Base-by-base conservation (phyloP, 2,113 vertebrate species). In the Antennarius striatus region DNA sequence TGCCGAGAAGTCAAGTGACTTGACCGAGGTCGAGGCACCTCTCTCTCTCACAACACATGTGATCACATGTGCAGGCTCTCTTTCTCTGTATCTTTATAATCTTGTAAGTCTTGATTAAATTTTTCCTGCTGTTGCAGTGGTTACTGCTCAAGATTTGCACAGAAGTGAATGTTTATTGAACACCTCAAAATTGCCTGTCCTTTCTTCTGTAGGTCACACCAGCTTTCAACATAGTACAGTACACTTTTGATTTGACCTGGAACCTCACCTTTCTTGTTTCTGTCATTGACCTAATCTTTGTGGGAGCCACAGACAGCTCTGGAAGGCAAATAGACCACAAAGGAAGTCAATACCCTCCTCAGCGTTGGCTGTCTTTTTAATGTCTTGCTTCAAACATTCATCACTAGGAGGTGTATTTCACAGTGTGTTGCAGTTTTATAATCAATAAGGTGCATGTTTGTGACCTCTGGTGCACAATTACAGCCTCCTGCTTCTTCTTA, bases 1-100 rank as follows among this genome's bases (percentile, higher is more conserved):
- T 86, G 88, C 72, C 49, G 81, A 90, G 89, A 90, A 88, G 89
- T 91, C 89, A 91, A 91, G 87, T 91, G 89, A 87, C 88, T 89
- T 88, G 87, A 90, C 85, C 78, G 52, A 67, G 86, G 89, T 91
- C 90, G 88, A 71, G 80, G 76, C 78, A 82, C 77, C 79, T 76
- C 78, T 72, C 63, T 81, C 71, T 68, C 14, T 28, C 40, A 58
- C 65, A 47, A 60, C 63, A 60, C 64, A 59, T 7, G 69, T 2
- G 30, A 57, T 62, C 28, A 56, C 66, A 49, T 29, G 30, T 16
- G 36, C 68, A 14, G 4, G 65, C 36, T 30, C 42, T 62, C n/a
- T 42, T n/a, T 62, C 30, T 54, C 14, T 46, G 29, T 52, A 46
- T 71, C 68, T 74, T 22, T 29, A 68, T 56, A 53, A 47, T 71